Evolutionary conservation across 1,140 invertebrate genomes (phyloP), one percentile per base, ranked within the genome.

Genomic region (Melipona quadrifasciata): DNA sequence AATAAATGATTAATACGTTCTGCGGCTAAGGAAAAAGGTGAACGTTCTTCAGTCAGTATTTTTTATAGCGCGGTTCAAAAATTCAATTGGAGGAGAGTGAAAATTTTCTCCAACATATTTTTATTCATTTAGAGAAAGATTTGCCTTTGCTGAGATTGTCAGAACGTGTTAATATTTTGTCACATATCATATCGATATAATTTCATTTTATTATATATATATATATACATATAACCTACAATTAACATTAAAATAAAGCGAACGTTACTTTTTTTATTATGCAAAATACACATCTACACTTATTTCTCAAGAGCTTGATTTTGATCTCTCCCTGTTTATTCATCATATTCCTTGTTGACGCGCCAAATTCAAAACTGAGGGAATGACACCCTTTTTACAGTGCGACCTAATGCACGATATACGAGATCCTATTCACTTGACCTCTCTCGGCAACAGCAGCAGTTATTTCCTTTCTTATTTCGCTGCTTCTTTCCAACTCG

Each of bases 241-340:
- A 39, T 39, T 68, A 39, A 68, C 21, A 34, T 39, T 71, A n/a
- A 47, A 71, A 12, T 24, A 1, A 34, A 71, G 1, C 21, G n/a
- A 34, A n/a, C 39, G 39, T 47, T 47, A 39, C n/a, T 27, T 65
- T 65, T 27, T 31, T 31, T 31, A 12, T 71, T 71, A 16, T n/a
- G 47, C 68, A 39, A 71, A 71, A 71, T 71, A 71, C 34, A 71
- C 14, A 64, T 64, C 61, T 64, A 65, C n/a, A 24, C 34, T 16
- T 71, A 17, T 27, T 53, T 72, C n/a, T 27, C 47, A 72, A 51
- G 24, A n/a, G n/a, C 4, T 72, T 72, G 24, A 72, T 72, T 72
- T 75, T 21, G 34, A 24, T 31, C 17, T n/a, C 47, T 31, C 31
- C n/a, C 39, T n/a, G 24, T 73, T 16, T 31, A 14, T 8, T 34